Percentiles rank a stretch among this genome's conserved stretches.
Conservation (phyloP, 2,888 invertebrate species). For the Aspidiotus rigidus region DNA sequence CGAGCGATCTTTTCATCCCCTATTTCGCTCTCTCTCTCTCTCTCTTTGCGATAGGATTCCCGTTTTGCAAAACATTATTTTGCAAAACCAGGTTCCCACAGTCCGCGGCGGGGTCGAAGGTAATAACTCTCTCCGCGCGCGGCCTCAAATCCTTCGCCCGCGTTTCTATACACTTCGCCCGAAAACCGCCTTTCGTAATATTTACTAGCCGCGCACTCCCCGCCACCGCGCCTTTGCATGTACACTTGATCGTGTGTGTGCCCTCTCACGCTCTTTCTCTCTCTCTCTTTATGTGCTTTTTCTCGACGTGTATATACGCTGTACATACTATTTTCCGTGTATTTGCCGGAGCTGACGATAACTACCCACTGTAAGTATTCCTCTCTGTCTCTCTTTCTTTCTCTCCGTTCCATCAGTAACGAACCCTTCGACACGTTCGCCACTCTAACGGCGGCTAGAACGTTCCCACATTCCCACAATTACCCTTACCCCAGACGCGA, state of each 20-base stretch:
- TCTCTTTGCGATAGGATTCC: constrained; percentile 2
- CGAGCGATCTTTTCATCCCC: constrained; percentile 21
- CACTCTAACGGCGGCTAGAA: neutral
- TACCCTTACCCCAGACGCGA: constrained; percentile 16
- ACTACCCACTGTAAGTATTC: neutral
- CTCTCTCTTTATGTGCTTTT: neutral
- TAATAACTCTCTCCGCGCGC: constrained; percentile 17
- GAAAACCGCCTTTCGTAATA: constrained; percentile 24
- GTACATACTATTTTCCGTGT: neutral
- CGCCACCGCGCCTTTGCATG: neutral
- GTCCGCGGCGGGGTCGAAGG: constrained; percentile 22
- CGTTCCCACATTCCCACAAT: constrained; percentile 11
- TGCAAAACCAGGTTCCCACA: constrained; percentile 31
- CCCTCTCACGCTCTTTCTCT: constrained; percentile 1
- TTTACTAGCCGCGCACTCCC: constrained; percentile 16
- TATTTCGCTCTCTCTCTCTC: neutral
- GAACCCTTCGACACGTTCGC: constrained; percentile 1
- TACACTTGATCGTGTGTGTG: neutral
- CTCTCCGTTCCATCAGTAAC: neutral
- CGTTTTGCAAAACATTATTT: constrained; percentile 27
- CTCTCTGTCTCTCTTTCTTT: too few species aligned
- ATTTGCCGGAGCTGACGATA: constrained; percentile 7
- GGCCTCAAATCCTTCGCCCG: neutral
- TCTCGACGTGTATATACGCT: neutral
- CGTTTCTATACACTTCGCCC: constrained; percentile 5